These are phyloP conservation scores for Engystomops pustulosus DNA, from an alignment of 2,113 vertebrate genomes.

Conservation along the genomic window DNA sequence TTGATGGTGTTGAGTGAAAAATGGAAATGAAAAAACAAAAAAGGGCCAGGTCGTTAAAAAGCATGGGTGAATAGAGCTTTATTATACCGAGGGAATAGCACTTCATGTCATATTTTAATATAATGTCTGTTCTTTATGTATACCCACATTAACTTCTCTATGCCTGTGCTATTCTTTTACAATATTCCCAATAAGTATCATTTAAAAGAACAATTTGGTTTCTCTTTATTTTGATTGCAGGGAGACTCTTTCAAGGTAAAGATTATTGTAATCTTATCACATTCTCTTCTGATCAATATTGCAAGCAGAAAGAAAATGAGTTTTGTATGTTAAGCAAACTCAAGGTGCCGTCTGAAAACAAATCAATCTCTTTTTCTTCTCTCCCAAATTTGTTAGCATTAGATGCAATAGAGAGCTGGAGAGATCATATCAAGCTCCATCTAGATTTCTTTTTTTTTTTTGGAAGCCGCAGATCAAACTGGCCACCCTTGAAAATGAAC, in stretches of 20 bases:
- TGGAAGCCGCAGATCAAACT: constrained; percentile 46
- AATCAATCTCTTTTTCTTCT: constrained; percentile 56
- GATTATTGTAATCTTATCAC: constrained; percentile 61
- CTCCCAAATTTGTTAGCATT: constrained; percentile 54
- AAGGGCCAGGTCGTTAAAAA: too few species aligned
- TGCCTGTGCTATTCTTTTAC: constrained; percentile 15
- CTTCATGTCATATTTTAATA: too few species aligned
- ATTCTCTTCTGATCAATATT: constrained; percentile 60
- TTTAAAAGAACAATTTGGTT: constrained; percentile 54
- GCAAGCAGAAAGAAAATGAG: constrained; percentile 60
- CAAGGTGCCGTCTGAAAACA: constrained; percentile 51
- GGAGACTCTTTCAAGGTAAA: constrained; percentile 53
- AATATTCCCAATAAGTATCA: constrained; percentile 54
- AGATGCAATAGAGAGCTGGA: constrained; percentile 44
- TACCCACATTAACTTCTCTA: not conserved
- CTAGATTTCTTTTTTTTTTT: constrained; percentile 46
- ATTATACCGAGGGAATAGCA: too few species aligned
- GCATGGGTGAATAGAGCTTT: too few species aligned
- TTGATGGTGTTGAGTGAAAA: too few species aligned
- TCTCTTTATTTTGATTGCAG: constrained; percentile 55
- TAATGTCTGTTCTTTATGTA: not conserved
- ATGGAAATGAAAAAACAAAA: too few species aligned
- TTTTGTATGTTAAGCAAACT: constrained; percentile 61
- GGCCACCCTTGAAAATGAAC: constrained; percentile 29
- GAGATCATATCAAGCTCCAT: constrained; percentile 55